Conservation (phyloP, 2,797 vertebrate species). For the Xyrichtys novacula region DNA sequence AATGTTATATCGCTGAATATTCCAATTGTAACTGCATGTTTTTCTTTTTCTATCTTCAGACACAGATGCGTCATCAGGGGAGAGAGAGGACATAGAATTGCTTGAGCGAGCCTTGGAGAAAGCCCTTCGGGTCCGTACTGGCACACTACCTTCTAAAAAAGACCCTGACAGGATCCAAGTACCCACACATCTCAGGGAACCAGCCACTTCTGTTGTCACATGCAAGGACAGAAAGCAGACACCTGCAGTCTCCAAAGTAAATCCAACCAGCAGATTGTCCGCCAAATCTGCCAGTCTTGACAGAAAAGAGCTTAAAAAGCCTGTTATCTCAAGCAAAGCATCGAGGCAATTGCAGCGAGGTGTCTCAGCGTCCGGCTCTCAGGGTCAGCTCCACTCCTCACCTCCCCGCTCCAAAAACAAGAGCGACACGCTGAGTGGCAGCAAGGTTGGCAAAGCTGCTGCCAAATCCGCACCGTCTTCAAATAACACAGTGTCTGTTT, state of each 20-base stretch:
- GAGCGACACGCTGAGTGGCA: constrained; percentile 19
- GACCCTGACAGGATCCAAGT: constrained; percentile 23
- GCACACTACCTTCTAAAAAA: constrained; percentile 48
- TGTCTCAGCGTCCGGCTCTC: constrained; percentile 26
- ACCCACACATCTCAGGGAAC: constrained; percentile 27
- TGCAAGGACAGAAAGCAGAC: constrained; percentile 27
- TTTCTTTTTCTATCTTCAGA: constrained; percentile 46
- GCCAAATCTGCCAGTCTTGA: constrained; percentile 37
- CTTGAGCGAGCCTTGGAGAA: constrained; percentile 82
- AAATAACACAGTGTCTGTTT: constrained; percentile 12
- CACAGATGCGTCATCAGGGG: constrained; percentile 55
- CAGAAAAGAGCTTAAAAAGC: constrained; percentile 39
- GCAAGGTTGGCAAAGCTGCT: constrained; percentile 32
- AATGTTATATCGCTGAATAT: not conserved
- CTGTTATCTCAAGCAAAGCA: constrained; percentile 29
- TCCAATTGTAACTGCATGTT: constrained; percentile 5
- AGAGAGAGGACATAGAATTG: constrained; percentile 80
- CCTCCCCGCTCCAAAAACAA: constrained; percentile 35
- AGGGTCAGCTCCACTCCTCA: constrained; percentile 27
- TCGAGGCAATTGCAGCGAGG: constrained; percentile 36
- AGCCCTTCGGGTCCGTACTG: constrained; percentile 77
- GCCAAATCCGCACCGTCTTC: constrained; percentile 16
- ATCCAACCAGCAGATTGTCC: constrained; percentile 20
- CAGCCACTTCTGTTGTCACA: not conserved
- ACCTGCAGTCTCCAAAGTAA: constrained; percentile 30